phyloP scores from a whole-genome alignment of 2,797 vertebrate species.

The Poecilia picta region DNA sequence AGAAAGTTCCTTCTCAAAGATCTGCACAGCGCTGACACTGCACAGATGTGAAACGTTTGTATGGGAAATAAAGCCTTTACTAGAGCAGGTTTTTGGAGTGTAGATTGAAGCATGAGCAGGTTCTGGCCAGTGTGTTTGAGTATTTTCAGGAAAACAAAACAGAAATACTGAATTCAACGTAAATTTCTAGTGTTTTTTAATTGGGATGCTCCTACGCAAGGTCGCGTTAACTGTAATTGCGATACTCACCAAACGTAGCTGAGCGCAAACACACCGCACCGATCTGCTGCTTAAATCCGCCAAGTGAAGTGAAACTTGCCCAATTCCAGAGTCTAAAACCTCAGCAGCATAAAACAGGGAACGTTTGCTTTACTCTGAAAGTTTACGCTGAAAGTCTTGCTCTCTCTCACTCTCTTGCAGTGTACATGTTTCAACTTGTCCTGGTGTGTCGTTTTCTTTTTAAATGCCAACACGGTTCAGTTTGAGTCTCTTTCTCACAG shows the following conservation, averaged over 20 bases:
- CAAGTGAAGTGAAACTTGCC: slow-evolving; percentile 32
- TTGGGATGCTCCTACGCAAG: slow-evolving; percentile 75
- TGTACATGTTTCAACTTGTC: not conserved
- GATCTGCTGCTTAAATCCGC: slow-evolving; percentile 61
- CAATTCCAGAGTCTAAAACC: not conserved
- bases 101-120: slow-evolving; percentile 59
- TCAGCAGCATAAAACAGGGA: not conserved
- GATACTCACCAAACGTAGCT: slow-evolving; percentile 63
- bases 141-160: slow-evolving; percentile 54
- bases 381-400: not conserved
- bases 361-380: not conserved
- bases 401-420: not conserved
- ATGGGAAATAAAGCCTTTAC: slow-evolving; percentile 33
- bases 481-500: not conserved
- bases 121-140: slow-evolving; percentile 69
- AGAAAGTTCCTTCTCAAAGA: slow-evolving; percentile 46
- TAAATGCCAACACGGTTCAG: not conserved
- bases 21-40: slow-evolving; percentile 18
- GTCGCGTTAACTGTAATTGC: slow-evolving; percentile 75
- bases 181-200: slow-evolving; percentile 82
- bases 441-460: not conserved
- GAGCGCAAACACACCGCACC: slow-evolving; percentile 53
- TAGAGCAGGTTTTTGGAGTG: slow-evolving; percentile 26
- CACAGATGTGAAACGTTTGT: slow-evolving; percentile 25
- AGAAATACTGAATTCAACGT: slow-evolving; percentile 80